Base-by-base conservation (phyloP, 2,797 vertebrate species). In the Ammospiza maritima region DNA sequence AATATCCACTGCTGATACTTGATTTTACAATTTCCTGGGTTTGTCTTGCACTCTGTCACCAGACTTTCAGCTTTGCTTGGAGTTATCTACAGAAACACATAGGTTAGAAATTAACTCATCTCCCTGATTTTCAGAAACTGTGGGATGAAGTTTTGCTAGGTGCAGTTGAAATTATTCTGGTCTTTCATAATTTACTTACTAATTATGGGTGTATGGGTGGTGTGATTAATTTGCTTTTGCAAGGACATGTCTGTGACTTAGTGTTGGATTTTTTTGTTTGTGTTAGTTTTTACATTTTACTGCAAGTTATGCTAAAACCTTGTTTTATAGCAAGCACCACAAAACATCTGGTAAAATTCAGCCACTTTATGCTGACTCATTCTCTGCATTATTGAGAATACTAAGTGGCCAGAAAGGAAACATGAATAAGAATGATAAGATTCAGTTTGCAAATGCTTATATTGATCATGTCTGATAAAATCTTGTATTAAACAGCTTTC, bases 401-500 rank as follows among this genome's bases (percentile, higher is more conserved):
- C 57, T 71, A 96, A 95, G 84, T 91, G 76, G 82, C 89, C 94
- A 94, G 94, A 97, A 97, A 96, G 71, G 94, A 94, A 96, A 87
- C 83, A 94, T 94, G 91, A 95, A 71, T 81, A 91, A 93, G 77
- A 96, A 96, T 88, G 36, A 91, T 96, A 96, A 94, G 86, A 95
- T 94, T 95, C 87, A 94, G 75, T 94, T 96, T 91, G 82, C 93
- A 97, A 96, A 97, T 97, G 90, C 70, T 95, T 93, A 93, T 95
- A 95, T 94, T 97, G 95, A 97, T 96, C 56, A 54, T 54, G 40
- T 95, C 91, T 97, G 97, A 97, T 97, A 96, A 97, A 93, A 89
- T 96, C 93, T 85, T 94, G 62, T 93, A 94, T 96, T 93, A 92
- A 97, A 97, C 90, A 34, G 87, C 94, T 97, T 97, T 96, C 83